phyloP scores from a whole-genome alignment of 2,888 invertebrate genomes.

The Heliconius ismenius region DNA sequence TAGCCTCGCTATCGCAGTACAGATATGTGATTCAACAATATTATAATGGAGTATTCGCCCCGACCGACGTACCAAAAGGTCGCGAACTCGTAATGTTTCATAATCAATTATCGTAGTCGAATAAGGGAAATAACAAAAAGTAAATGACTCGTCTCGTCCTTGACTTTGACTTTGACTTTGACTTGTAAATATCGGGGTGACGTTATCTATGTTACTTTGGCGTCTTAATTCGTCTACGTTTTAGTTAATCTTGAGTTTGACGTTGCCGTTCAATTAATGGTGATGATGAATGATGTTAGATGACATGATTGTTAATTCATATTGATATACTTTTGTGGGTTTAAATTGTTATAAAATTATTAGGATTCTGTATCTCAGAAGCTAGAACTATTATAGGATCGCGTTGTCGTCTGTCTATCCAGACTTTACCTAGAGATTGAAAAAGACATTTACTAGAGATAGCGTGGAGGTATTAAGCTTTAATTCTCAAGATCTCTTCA shows the following conservation, averaged over 20 bases:
- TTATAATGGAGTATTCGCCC: conserved; percentile 34
- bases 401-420: too few relatives aligned
- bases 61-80: conserved; percentile 49
- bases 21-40: conserved; percentile 36
- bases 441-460: too few relatives aligned
- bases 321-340: neutral
- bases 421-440: too few relatives aligned
- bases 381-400: too few relatives aligned
- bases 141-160: conserved; percentile 65
- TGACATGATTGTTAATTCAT: neutral
- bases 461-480: too few relatives aligned
- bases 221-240: neutral
- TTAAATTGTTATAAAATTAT: neutral
- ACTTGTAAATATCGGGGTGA: conserved; percentile 70
- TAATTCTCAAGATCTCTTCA: too few relatives aligned
- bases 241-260: conserved; percentile 18
- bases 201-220: conserved; percentile 54
- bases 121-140: conserved; percentile 67
- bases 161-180: conserved; percentile 78
- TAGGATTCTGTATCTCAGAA: too few relatives aligned
- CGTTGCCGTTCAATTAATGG: neutral
- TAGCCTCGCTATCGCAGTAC: conserved; percentile 1
- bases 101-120: conserved; percentile 64
- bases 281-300: neutral
- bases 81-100: conserved; percentile 61